Conservation (phyloP, 2,113 vertebrate genomes). For the Peromyscus californicus region DNA sequence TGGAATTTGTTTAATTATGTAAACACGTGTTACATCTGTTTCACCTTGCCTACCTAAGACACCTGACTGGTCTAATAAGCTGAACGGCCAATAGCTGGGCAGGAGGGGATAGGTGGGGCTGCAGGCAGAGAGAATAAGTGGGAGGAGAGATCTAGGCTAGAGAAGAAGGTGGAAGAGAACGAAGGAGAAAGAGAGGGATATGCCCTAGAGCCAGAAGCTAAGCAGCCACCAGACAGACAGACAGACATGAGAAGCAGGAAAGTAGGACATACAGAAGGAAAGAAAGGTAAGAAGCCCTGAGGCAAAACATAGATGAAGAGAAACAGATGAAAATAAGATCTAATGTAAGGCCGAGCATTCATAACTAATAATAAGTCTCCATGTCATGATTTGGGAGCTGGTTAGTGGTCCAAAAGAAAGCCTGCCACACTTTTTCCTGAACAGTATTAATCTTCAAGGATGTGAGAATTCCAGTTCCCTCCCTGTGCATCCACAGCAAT, state of each 20-base stretch:
- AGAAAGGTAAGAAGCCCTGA: neutral
- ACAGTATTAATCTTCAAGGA: too few species aligned
- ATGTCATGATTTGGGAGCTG: neutral
- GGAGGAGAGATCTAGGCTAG: too few species aligned
- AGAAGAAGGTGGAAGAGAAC: neutral
- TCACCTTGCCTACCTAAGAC: too few species aligned
- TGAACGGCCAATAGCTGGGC: too few species aligned
- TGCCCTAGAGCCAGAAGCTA: neutral
- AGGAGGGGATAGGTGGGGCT: too few species aligned
- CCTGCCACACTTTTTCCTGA: neutral
- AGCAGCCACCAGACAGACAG: too few species aligned
- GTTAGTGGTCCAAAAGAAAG: neutral
- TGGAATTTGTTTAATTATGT: too few species aligned
- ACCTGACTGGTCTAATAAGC: too few species aligned
- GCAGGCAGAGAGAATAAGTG: too few species aligned
- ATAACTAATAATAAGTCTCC: neutral
- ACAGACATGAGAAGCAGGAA: neutral
- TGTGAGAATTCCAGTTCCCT: neutral
- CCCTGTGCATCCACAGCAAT: neutral
- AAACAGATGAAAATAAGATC: neutral
- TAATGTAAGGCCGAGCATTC: neutral
- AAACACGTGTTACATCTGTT: too few species aligned
- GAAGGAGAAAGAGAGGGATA: neutral
- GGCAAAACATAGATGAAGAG: neutral
- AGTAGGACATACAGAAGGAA: neutral